These are phyloP conservation scores for Bombus huntii DNA, from an alignment of 1,140 invertebrate genomes.

Conservation along the genomic window DNA sequence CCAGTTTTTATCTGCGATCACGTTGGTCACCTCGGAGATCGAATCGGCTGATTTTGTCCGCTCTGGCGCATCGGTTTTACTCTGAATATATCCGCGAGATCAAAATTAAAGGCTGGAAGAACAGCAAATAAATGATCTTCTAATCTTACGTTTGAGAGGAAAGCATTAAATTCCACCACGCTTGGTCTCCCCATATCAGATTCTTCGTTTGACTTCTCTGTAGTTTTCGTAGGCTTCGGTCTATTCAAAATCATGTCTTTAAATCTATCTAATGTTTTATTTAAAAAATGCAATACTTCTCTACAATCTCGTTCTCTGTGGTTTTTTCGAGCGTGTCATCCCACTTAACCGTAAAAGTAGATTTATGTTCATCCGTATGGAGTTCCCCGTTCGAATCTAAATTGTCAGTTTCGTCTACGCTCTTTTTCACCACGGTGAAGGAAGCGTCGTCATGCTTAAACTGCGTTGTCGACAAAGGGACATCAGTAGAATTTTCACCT, in stretches of 20 bases:
- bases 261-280: constrained; percentile 1
- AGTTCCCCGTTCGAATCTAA: neutral
- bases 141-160: constrained; percentile 60
- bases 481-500: neutral
- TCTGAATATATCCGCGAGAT: constrained; percentile 26
- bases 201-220: neutral
- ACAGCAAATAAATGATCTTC: neutral
- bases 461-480: neutral
- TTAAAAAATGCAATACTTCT: neutral
- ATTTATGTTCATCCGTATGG: neutral
- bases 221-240: too few relatives aligned
- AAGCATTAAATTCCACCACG: constrained; percentile 65
- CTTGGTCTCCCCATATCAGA: constrained; percentile 40
- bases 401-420: neutral
- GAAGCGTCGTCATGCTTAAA: neutral
- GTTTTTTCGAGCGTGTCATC: accelerated
- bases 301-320: neutral
- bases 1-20: constrained; percentile 68
- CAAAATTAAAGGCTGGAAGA: neutral
- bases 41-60: constrained; percentile 51
- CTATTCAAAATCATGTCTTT: constrained; percentile 21
- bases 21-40: constrained; percentile 61
- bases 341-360: neutral
- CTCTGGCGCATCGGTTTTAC: too few relatives aligned
- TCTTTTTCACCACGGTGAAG: constrained; percentile 11